Conservation (phyloP, 2,888 invertebrate genomes). For the Iphiclides podalirius region DNA sequence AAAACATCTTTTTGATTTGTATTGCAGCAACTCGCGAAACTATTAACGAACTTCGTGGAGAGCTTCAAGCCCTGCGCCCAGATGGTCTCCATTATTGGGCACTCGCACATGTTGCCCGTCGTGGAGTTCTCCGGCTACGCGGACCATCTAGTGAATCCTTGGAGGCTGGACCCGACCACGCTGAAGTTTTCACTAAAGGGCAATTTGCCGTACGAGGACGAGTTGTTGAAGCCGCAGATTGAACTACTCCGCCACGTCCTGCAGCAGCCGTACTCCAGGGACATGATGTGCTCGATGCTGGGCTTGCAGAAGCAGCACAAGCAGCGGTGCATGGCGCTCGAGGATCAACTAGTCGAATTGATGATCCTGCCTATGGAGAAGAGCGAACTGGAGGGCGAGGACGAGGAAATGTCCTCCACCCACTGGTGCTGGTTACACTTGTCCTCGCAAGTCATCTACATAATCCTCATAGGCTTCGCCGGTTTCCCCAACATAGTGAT, state of each 20-base stretch:
- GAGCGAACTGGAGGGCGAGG: constrained; percentile 85
- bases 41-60: constrained; percentile 93
- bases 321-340: constrained; percentile 91
- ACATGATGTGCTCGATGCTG: constrained; percentile 97
- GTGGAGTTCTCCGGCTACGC: constrained; percentile 96
- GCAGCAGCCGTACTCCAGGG: constrained; percentile 96
- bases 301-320: constrained; percentile 96
- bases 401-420: constrained; percentile 82
- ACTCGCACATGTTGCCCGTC: constrained; percentile 94
- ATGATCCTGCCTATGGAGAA: constrained; percentile 95
- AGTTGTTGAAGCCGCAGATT: constrained; percentile 93
- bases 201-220: constrained; percentile 93
- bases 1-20: constrained; percentile 6
- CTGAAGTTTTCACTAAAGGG: constrained; percentile 81
- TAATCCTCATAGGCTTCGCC: constrained; percentile 96
- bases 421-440: constrained; percentile 96
- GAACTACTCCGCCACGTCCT: constrained; percentile 92
- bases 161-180: constrained; percentile 94
- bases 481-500: constrained; percentile 95
- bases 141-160: constrained; percentile 93
- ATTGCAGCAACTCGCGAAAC: constrained; percentile 88
- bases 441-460: constrained; percentile 96
- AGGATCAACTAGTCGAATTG: constrained; percentile 95
- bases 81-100: constrained; percentile 96
- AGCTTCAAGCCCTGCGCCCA: constrained; percentile 96